A percentile compares a stretch with the other conserved stretches of the same genome.
Conservation (phyloP, 2,888 invertebrate genomes). For the Clanis bilineata region DNA sequence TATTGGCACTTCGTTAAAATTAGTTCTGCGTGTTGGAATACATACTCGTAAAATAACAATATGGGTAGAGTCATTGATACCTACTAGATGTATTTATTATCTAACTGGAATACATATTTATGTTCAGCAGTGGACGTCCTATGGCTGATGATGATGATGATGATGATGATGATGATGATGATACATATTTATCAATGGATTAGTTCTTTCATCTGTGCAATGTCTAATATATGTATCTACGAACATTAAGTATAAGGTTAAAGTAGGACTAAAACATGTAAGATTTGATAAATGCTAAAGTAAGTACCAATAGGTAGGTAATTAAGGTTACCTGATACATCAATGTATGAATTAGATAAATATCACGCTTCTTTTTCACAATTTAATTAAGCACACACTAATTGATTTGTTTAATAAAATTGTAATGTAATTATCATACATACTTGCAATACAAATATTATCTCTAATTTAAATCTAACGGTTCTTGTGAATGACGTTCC, state of each 20-base stretch:
- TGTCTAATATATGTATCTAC: not conserved
- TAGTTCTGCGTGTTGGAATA: not conserved
- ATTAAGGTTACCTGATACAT: too few relatives aligned
- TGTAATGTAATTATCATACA: not conserved
- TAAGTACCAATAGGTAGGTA: too few relatives aligned
- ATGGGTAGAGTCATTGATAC: too few relatives aligned
- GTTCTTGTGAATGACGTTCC: not conserved
- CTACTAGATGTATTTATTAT: too few relatives aligned
- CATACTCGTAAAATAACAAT: not conserved
- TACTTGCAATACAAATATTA: not conserved
- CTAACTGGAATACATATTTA: too few relatives aligned
- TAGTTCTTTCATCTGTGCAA: too few relatives aligned
- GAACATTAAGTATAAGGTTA: not conserved
- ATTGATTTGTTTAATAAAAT: not conserved
- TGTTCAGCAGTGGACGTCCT: too few relatives aligned
- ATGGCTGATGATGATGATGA: too few relatives aligned
- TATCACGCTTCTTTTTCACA: not conserved
- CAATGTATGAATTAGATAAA: not conserved
- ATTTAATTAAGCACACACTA: not conserved
- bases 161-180: too few relatives aligned
- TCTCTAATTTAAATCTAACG: not conserved
- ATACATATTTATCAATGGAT: too few relatives aligned
- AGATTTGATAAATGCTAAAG: not conserved
- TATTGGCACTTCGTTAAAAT: conserved; percentile 65
- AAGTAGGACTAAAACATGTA: not conserved